Evolutionary conservation across 2,888 invertebrate species (phyloP), one percentile per base, ranked within the genome.

Genomic region (Pecten maximus): DNA sequence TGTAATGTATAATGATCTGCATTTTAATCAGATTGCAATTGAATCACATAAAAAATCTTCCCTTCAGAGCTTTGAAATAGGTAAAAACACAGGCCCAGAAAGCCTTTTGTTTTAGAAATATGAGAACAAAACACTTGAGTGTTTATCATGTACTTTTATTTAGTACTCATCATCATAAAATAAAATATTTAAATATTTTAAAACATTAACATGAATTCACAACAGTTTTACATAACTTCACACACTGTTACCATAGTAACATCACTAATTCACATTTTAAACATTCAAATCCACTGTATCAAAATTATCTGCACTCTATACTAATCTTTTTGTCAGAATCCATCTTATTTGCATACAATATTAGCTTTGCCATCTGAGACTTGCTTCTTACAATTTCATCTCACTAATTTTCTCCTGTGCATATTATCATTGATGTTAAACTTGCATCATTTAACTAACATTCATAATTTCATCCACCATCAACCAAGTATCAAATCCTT

Each of bases 181-280:
- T 74, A 28, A 74, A 74, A 74, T 35, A 35, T 35, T 74, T 74
- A 74, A 74, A 74, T 74, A 74, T 74, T 74, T 74, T 16, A 74
- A 74, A 74, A 74, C 74, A 74, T 35, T 74, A 74, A 74, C 74
- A 74, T 74, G 8, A 74, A 74, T 74, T 35, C 74, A 74, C 74
- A 74, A 74, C 74, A 74, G 74, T 35, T 74, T 44, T 74, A 74
- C 74, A 74, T 23, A 74, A 74, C 74, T 74, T 74, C 28, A 28
- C 35, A 8, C 74, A 74, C 74, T 23, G 35, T 10, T 35, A 74
- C 74, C 74, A 74, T 35, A 15, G 74, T 74, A 74, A 74, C 74
- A 12, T 74, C 28, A 74, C 74, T n/a, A 35, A 74, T 74, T 74
- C 35, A 74, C 28, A 74, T 74, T 74, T 35, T 60, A 48, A 48